A percentile compares a stretch with the other conserved stretches of the same genome.
Conservation (phyloP, 2,797 vertebrate species). For the Rhinatrema bivittatum region DNA sequence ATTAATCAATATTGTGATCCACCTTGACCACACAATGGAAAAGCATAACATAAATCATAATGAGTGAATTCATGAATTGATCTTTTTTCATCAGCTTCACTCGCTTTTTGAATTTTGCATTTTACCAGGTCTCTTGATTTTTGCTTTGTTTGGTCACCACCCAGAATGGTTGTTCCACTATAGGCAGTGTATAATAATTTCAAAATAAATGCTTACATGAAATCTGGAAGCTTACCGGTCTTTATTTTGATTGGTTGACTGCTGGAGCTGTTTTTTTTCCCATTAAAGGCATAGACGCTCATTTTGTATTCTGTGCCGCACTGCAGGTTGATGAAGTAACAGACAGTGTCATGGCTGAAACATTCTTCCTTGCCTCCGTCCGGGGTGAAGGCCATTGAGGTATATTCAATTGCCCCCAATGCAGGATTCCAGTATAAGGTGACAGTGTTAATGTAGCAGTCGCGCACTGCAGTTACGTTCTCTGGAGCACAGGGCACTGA, state of each 20-base stretch:
- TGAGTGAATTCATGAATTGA: too few relatives aligned
- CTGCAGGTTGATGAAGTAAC: constrained; percentile 53
- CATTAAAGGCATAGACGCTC: constrained; percentile 34
- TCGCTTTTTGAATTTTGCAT: too few relatives aligned
- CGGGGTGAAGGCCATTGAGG: constrained; percentile 38
- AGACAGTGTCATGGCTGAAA: constrained; percentile 48
- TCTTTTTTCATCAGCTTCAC: too few relatives aligned
- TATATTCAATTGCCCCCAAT: constrained; percentile 38
- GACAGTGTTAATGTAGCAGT: constrained; percentile 57
- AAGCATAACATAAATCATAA: too few relatives aligned
- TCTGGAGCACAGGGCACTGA: constrained; percentile 56
- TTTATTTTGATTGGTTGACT: constrained; percentile 39
- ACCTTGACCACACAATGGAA: too few relatives aligned
- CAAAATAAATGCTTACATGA: background rate
- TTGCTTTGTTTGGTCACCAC: too few relatives aligned
- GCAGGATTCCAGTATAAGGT: constrained; percentile 54
- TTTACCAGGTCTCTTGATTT: too few relatives aligned
- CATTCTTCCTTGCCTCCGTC: constrained; percentile 43
- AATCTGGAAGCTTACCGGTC: constrained; percentile 66
- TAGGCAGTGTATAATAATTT: too few relatives aligned
- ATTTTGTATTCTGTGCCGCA: constrained; percentile 61
- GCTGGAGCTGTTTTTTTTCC: constrained; percentile 27
- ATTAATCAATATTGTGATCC: too few relatives aligned
- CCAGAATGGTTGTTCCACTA: too few relatives aligned
- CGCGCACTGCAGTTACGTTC: constrained; percentile 40